Base-by-base conservation (phyloP, 2,888 invertebrate genomes). In the Ditula angustiorana region DNA sequence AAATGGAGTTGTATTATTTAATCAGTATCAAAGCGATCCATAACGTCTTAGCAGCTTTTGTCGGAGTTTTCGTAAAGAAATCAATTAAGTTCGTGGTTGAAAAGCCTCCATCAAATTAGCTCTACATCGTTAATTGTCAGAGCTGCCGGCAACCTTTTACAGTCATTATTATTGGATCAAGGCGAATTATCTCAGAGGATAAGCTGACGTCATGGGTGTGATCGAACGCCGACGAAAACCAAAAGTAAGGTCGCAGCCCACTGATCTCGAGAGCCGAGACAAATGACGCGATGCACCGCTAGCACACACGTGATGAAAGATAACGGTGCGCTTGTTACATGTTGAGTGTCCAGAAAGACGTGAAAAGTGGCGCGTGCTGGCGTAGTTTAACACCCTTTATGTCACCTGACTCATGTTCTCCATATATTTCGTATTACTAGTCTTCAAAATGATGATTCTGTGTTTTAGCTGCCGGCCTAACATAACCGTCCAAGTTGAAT, bases 181-280 rank as follows among this genome's bases (percentile, higher is more conserved):
- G 87, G 86, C 75, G 71, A 85, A 75, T 79, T 83, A 78, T 83
- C 83, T 83, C 78, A 75, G 79, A 80, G 76, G 76, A 80, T 78
- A 80, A 76, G 71, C 61, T 89, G 82, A 89, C 87, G 89, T 88
- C 85, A 89, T 69, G 66, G 61, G 60, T 71, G 74, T 77, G 74
- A 80, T 76, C 74, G 76, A 82, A 81, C 76, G 74, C 74, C 70
- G 74, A 78, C 81, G 78, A 81, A 83, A 81, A 83, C 77, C 77
- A 76, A 77, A 80, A 72, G 79, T 83, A 84, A 88, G 87, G 85
- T 82, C 86, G 74, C 82, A 74, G 73, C 81, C 80, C 78, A 83
- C 82, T 70, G 52, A 61, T 67, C 67, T 62, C 69, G 60, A 24
- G 53, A 33, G 47, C 16, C 47, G 57, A 55, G 64, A 65, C 52